Conservation (phyloP, 2,888 invertebrate species). For the Andrena hattorfiana region DNA sequence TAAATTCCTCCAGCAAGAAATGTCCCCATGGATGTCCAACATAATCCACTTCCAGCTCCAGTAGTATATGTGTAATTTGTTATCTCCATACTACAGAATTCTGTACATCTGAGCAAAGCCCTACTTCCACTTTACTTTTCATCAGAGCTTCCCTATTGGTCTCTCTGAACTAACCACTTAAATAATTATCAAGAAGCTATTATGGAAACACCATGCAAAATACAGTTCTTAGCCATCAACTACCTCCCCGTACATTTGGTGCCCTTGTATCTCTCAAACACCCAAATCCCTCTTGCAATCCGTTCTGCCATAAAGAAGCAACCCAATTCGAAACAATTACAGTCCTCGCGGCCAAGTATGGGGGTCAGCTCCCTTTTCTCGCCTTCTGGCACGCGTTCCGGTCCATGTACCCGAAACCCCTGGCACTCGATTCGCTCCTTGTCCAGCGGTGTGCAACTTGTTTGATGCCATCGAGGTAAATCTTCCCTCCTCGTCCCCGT, state of each 20-base stretch:
- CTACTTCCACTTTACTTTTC: too few species aligned
- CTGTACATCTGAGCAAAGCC: too few species aligned
- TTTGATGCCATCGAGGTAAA: slow-evolving; percentile 54
- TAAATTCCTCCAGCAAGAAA: too few species aligned
- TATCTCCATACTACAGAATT: too few species aligned
- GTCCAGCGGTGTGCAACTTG: slow-evolving; percentile 61
- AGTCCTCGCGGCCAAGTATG: background rate
- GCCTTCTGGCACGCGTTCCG: slow-evolving; percentile 37
- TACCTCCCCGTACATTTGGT: background rate
- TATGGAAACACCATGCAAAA: background rate
- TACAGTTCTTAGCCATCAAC: background rate
- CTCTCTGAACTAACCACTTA: too few species aligned
- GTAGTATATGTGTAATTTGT: too few species aligned
- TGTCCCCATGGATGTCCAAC: too few species aligned
- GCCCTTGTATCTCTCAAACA: background rate
- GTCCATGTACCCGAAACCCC: slow-evolving; percentile 30
- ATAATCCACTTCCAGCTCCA: too few species aligned
- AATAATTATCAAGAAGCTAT: background rate
- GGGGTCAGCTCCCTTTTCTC: slow-evolving; percentile 24
- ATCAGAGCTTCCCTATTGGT: too few species aligned
- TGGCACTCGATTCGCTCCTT: slow-evolving; percentile 50
- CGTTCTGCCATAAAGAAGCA: background rate
- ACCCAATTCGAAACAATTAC: slow-evolving; percentile 23
- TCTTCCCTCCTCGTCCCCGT: slow-evolving; percentile 42
- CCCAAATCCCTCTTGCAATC: background rate